A percentile compares a stretch with the other conserved stretches of the same genome.
Conservation (phyloP, 2,888 invertebrate genomes). For the Diarsia brunnea region DNA sequence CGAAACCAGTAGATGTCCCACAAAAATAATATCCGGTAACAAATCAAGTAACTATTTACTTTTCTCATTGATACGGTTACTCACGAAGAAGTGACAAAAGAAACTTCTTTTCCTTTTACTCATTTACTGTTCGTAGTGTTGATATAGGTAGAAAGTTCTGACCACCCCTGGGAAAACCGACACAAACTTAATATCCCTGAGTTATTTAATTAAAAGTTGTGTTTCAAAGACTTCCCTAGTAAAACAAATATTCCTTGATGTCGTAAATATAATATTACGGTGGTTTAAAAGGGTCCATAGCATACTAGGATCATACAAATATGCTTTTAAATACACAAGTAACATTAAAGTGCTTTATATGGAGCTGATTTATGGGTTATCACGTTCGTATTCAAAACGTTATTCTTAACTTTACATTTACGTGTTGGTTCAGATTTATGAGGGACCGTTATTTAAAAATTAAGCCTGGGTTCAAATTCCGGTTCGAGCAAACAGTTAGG, state of each 20-base stretch:
- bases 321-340: not conserved
- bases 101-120: constrained; percentile 28
- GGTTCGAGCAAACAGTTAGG: too few relatives aligned
- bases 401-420: not conserved
- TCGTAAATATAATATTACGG: not conserved
- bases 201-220: constrained; percentile 60
- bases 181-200: constrained; percentile 29
- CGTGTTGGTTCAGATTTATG: not conserved
- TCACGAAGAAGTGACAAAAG: constrained; percentile 33
- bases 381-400: too few relatives aligned
- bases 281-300: too few relatives aligned
- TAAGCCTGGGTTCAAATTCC: too few relatives aligned
- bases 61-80: constrained; percentile 32
- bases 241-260: not conserved
- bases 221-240: constrained; percentile 28
- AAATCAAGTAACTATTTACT: constrained; percentile 44
- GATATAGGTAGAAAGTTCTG: constrained; percentile 21
- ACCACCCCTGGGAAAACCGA: constrained; percentile 7
- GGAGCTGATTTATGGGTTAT: not conserved
- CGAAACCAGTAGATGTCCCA: not conserved
- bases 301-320: not conserved
- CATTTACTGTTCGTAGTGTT: constrained; percentile 28
- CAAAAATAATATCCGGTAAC: constrained; percentile 33
- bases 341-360: not conserved
- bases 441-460: not conserved